Evolutionary conservation across 1,140 invertebrate genomes (phyloP).

Genomic region (Physella acuta): DNA sequence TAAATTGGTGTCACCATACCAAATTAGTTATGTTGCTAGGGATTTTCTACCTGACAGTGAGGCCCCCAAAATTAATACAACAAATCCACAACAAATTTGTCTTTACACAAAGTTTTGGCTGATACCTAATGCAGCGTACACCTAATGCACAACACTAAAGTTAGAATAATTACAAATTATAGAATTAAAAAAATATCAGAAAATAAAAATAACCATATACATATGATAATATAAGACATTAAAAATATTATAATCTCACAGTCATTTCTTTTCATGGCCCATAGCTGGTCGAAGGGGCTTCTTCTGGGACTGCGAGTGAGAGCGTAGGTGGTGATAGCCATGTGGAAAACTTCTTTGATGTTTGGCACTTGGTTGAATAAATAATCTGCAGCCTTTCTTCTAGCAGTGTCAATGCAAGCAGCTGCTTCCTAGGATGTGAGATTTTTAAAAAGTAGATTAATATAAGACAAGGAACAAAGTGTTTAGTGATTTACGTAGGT

Average conservation of each 20-base stretch:
- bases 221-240: neutral
- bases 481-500: neutral
- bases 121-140: no score
- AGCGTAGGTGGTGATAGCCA: constrained; percentile 51
- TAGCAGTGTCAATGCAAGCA: constrained; percentile 42
- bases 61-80: no score
- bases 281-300: constrained; percentile 26
- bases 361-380: constrained; percentile 30
- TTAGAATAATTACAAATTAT: neutral
- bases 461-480: neutral
- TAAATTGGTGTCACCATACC: no score
- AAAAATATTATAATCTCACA: constrained; percentile 23
- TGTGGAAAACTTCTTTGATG: constrained; percentile 43
- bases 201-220: neutral
- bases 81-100: no score
- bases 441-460: neutral
- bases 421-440: constrained; percentile 49
- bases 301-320: constrained; percentile 41
- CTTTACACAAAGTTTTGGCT: no score
- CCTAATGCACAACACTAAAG: neutral
- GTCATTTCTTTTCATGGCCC: constrained; percentile 24
- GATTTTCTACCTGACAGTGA: no score
- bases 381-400: constrained; percentile 42
- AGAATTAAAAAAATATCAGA: neutral
- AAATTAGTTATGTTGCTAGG: no score